phyloP scores from a whole-genome alignment of 2,797 vertebrate species.

The Echiichthys vipera region DNA sequence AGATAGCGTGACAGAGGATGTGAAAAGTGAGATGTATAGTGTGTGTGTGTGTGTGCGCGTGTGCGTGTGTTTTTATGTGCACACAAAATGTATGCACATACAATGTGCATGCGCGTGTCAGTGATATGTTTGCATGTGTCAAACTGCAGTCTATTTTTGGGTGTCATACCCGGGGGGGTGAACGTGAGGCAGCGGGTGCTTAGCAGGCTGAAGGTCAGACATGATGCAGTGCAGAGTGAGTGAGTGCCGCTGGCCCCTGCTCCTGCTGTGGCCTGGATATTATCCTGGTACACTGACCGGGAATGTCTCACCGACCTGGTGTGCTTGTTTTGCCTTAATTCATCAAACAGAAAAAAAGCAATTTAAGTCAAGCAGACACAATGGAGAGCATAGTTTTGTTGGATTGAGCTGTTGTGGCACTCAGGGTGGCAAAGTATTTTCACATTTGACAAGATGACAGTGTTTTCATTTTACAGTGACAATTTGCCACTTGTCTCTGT shows the following conservation, averaged over 20 bases:
- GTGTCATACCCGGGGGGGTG: slow-evolving; percentile 45
- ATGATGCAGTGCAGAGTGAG: slow-evolving; percentile 69
- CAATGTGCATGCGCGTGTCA: slow-evolving; percentile 16
- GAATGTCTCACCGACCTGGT: slow-evolving; percentile 35
- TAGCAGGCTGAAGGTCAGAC: slow-evolving; percentile 78
- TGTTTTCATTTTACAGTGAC: slow-evolving; percentile 31
- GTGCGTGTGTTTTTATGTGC: slow-evolving; percentile 3
- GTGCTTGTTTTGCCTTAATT: slow-evolving; percentile 50
- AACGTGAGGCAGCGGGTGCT: slow-evolving; percentile 62
- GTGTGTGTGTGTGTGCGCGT: slow-evolving; percentile 7
- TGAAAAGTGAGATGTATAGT: slow-evolving; percentile 48
- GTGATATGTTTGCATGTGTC: slow-evolving; percentile 67
- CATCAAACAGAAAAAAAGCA: slow-evolving; percentile 33
- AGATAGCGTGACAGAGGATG: slow-evolving; percentile 49
- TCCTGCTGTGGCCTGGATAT: slow-evolving; percentile 64
- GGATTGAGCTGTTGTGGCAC: slow-evolving; percentile 39
- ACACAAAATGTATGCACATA: slow-evolving; percentile 7
- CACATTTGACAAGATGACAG: slow-evolving; percentile 46
- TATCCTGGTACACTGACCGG: slow-evolving; percentile 55
- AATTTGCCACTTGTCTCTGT: slow-evolving; percentile 14
- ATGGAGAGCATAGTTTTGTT: slow-evolving; percentile 18
- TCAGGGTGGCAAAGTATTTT: slow-evolving; percentile 10
- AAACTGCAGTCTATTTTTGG: slow-evolving; percentile 70
- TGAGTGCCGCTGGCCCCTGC: slow-evolving; percentile 57
- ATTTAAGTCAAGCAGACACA: slow-evolving; percentile 28